phyloP scores from a whole-genome alignment of 1,140 invertebrate genomes.

The Pseudomyrmex flavicornis region DNA sequence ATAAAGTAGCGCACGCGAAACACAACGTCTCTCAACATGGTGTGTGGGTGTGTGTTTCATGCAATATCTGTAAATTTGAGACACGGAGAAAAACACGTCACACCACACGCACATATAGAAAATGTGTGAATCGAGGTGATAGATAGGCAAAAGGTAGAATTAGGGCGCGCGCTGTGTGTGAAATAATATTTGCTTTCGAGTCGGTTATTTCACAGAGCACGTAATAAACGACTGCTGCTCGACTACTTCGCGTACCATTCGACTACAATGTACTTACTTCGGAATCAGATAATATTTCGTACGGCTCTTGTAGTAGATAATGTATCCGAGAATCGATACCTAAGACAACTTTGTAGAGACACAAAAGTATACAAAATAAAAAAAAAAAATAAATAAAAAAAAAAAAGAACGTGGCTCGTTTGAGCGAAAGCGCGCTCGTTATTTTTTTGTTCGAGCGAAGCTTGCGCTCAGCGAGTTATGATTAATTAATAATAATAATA shows the following conservation, averaged over 20 bases:
- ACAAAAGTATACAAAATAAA: too few relatives aligned
- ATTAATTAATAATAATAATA: neutral
- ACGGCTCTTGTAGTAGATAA: constrained; percentile 23
- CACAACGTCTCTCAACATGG: constrained; percentile 16
- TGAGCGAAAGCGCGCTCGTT: constrained; percentile 5
- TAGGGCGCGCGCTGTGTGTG: neutral
- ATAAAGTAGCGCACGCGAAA: constrained; percentile 54
- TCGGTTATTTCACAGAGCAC: neutral
- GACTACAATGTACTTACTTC: neutral
- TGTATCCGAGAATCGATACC: constrained; percentile 26
- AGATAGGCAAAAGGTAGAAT: too few relatives aligned
- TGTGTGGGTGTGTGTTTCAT: too few relatives aligned
- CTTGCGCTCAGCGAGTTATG: neutral
- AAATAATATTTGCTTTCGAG: constrained; percentile 21
- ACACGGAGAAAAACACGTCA: constrained; percentile 22
- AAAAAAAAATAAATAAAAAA: constrained; percentile 34
- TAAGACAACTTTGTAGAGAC: constrained; percentile 2
- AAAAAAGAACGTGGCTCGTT: constrained; percentile 9
- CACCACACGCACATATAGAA: constrained; percentile 29
- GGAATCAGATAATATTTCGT: constrained; percentile 25
- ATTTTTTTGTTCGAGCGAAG: constrained; percentile 21
- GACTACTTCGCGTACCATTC: too few relatives aligned
- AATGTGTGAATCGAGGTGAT: constrained; percentile 21
- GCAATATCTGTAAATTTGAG: neutral
- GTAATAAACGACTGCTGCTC: too few relatives aligned